Evolutionary conservation across 2,113 vertebrate species (phyloP).

Genomic region (Saguinus imperator): DNA sequence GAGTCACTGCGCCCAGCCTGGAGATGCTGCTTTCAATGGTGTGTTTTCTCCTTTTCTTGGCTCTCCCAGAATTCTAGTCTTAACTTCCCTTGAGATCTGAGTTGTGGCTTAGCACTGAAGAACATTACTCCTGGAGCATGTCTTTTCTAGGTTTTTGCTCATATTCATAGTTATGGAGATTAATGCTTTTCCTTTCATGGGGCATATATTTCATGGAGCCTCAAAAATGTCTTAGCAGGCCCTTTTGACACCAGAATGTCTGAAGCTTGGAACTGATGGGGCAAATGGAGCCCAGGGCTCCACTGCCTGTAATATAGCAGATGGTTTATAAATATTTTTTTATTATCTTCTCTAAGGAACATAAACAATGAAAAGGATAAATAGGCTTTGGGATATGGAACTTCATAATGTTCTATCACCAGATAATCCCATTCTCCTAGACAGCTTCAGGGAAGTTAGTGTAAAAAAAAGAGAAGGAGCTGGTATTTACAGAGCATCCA

Average conservation of each 20-base stretch:
- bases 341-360: background rate
- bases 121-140: background rate
- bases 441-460: constrained; percentile 1
- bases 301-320: background rate
- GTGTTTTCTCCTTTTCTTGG: background rate
- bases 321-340: background rate
- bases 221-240: background rate
- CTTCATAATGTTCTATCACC: background rate
- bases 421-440: background rate
- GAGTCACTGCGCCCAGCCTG: too few relatives aligned
- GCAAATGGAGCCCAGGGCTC: background rate
- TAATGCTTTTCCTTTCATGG: background rate
- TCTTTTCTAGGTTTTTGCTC: constrained; percentile 28
- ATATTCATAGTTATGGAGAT: background rate
- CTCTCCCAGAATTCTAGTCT: background rate
- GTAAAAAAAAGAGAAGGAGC: background rate
- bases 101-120: background rate
- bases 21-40: background rate
- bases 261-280: background rate
- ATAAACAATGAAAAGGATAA: background rate
- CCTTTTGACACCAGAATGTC: background rate
- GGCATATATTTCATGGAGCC: background rate
- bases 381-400: background rate
- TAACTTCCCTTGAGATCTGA: background rate
- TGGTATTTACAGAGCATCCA: background rate